Percentiles rank a stretch among this genome's conserved stretches.
Conservation (phyloP, 2,113 vertebrate species). For the Sinosuthora webbiana region DNA sequence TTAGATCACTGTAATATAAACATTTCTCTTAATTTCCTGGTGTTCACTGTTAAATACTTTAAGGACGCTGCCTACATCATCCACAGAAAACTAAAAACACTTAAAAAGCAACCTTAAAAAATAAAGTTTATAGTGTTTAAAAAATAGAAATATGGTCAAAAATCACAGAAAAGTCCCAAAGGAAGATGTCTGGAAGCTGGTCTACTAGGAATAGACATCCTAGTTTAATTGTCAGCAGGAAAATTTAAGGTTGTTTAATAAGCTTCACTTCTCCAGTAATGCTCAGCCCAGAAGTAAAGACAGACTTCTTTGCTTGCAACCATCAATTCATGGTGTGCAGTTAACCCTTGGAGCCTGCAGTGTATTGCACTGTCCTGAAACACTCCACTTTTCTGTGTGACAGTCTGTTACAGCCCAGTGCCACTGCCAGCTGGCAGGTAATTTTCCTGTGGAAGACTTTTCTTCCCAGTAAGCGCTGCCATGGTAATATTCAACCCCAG, state of each 20-base stretch:
- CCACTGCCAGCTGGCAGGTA: not conserved
- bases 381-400: not conserved
- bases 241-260: not conserved
- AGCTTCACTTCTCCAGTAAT: not conserved
- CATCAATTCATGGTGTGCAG: too few species aligned
- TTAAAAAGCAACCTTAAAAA: not conserved
- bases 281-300: not conserved
- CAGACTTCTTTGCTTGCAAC: not conserved
- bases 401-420: not conserved
- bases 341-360: not conserved
- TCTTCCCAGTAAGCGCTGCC: not conserved
- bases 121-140: not conserved
- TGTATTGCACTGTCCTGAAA: not conserved
- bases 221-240: not conserved
- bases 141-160: not conserved
- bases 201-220: not conserved
- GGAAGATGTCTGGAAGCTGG: not conserved
- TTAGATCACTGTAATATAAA: not conserved
- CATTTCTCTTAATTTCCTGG: fast-evolving
- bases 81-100: not conserved
- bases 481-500: not conserved
- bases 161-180: not conserved
- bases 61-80: not conserved
- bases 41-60: not conserved
- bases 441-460: slow-evolving; percentile 12